These are phyloP conservation scores for Tachypleus tridentatus DNA, from an alignment of 1,140 invertebrate species.

Conservation along the genomic window DNA sequence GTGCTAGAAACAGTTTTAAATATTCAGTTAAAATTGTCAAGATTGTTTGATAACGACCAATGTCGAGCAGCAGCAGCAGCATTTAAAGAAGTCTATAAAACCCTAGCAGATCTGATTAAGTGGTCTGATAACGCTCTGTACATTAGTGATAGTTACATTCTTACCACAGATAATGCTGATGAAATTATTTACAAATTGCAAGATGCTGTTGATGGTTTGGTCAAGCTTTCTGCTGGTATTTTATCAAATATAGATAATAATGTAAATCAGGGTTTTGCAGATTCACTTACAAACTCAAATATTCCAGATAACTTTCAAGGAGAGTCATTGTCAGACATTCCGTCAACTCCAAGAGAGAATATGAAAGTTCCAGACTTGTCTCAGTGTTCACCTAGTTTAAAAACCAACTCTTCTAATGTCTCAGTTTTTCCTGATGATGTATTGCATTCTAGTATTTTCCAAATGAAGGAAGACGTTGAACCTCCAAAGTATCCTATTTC, in stretches of 20 bases:
- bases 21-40: constrained; percentile 49
- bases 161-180: too few relatives aligned
- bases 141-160: too few relatives aligned
- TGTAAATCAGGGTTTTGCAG: too few relatives aligned
- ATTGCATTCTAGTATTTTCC: constrained; percentile 6
- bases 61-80: constrained; percentile 55
- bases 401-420: constrained; percentile 9
- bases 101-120: constrained; percentile 70
- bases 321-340: constrained; percentile 30
- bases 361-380: constrained; percentile 17
- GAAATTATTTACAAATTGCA: too few relatives aligned
- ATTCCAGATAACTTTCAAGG: too few relatives aligned
- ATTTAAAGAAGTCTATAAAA: constrained; percentile 72
- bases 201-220: too few relatives aligned
- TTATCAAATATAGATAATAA: too few relatives aligned
- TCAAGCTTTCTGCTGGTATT: too few relatives aligned
- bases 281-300: too few relatives aligned
- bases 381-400: too few relatives aligned
- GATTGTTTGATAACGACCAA: constrained; percentile 45
- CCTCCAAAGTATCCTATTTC: constrained; percentile 80
- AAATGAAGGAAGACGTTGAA: constrained; percentile 30
- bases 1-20: constrained; percentile 83
- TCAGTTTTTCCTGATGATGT: constrained; percentile 21
- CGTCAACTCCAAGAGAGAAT: constrained; percentile 34
- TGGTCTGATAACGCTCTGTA: constrained; percentile 61